Conservation (phyloP, 2,113 vertebrate genomes). For the Rhipidura dahli region DNA sequence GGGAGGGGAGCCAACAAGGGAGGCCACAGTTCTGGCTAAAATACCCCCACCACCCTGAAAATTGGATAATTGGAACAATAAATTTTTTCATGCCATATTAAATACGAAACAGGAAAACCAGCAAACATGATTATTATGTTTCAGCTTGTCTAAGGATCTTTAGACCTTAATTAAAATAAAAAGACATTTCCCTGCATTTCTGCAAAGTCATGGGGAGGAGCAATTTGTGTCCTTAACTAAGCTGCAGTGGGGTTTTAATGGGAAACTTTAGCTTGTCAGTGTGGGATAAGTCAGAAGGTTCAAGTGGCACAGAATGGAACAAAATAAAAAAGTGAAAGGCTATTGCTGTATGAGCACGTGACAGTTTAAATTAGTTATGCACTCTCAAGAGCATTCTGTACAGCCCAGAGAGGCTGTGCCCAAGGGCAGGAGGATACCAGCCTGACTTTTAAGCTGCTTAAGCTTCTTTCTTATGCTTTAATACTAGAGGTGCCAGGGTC, state of each 20-base stretch:
- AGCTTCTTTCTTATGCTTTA: background rate
- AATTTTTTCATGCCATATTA: background rate
- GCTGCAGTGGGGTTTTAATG: background rate
- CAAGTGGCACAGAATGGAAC: background rate
- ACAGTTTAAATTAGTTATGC: background rate
- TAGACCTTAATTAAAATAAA: background rate
- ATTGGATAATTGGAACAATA: background rate
- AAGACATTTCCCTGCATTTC: background rate
- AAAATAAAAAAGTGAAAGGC: background rate
- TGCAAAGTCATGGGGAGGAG: fast-evolving
- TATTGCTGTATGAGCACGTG: background rate
- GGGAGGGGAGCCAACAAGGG: background rate
- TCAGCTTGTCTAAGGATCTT: background rate
- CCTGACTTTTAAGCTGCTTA: background rate
- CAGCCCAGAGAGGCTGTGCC: background rate
- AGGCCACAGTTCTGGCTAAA: background rate
- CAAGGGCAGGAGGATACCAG: background rate
- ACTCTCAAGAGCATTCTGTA: background rate
- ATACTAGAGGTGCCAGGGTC: background rate
- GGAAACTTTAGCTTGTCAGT: background rate
- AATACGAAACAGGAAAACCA: background rate
- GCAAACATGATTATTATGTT: background rate
- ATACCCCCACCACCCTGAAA: background rate
- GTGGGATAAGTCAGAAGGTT: background rate
- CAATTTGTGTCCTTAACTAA: background rate